Evolutionary conservation across 2,113 vertebrate genomes (phyloP).

Genomic region (Crotalus horridus): DNA sequence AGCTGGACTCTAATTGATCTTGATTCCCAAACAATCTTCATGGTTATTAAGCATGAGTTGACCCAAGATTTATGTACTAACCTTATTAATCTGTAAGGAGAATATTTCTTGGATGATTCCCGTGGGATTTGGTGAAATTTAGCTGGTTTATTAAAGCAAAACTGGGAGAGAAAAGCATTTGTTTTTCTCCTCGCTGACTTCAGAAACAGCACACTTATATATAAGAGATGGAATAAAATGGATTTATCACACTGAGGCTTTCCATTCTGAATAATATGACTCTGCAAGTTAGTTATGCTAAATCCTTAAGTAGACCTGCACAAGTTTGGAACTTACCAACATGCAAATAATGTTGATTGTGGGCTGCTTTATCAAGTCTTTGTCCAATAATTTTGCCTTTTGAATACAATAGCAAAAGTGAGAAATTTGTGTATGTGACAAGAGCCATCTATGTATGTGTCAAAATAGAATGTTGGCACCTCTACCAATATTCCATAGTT

Average conservation of each 20-base stretch:
- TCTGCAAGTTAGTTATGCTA: not conserved
- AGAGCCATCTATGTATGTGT: not conserved
- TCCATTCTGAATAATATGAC: not conserved
- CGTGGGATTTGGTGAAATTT: conserved; percentile 25
- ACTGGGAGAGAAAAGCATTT: not conserved
- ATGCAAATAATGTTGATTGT: not conserved
- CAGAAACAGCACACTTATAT: not conserved
- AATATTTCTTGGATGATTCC: conserved; percentile 36
- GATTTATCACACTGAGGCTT: not conserved
- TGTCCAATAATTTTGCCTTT: not conserved
- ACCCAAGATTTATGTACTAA: conserved; percentile 40
- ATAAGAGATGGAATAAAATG: not conserved
- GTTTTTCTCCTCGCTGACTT: no score
- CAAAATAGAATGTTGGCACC: not conserved
- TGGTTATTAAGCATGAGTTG: conserved; percentile 23
- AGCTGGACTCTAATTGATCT: conserved; percentile 49
- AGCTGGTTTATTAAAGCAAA: not conserved
- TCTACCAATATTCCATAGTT: not conserved
- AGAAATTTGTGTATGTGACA: no score
- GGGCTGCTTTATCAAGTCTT: not conserved
- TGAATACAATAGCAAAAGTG: not conserved
- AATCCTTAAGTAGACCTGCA: not conserved
- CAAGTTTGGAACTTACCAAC: not conserved
- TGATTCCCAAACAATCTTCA: conserved; percentile 26
- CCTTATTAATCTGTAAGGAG: conserved; percentile 43